Conservation (phyloP, 2,888 invertebrate genomes). For the Papilio demoleus region DNA sequence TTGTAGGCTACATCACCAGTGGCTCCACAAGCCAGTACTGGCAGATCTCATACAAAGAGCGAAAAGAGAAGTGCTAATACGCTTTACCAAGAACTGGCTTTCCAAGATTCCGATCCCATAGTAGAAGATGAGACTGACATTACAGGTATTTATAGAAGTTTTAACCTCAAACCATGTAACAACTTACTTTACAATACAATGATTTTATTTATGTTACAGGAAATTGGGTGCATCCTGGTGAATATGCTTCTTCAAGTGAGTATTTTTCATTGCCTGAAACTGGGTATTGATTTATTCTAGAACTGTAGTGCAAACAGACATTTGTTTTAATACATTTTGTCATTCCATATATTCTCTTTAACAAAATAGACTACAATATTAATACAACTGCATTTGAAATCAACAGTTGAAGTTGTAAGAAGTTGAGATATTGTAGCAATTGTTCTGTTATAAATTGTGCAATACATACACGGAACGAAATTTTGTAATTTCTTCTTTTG, state of each 20-base stretch:
- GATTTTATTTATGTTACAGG: constrained; percentile 80
- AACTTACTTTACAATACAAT: too few species aligned
- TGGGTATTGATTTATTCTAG: too few species aligned
- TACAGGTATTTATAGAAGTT: constrained; percentile 87
- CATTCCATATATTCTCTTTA: too few species aligned
- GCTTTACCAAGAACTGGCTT: constrained; percentile 96
- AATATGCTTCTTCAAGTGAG: constrained; percentile 99
- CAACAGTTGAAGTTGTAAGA: too few species aligned
- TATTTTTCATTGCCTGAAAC: constrained; percentile 27
- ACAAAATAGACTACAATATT: too few species aligned
- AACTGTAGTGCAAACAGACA: too few species aligned
- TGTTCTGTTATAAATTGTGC: constrained; percentile 19
- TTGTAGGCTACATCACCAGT: constrained; percentile 82
- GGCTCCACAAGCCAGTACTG: constrained; percentile 58
- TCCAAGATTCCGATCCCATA: constrained; percentile 93
- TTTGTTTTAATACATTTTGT: too few species aligned
- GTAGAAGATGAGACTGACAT: constrained; percentile 93
- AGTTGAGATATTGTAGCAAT: constrained; percentile 10
- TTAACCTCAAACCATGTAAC: not conserved
- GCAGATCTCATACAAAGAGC: constrained; percentile 88
- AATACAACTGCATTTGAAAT: too few species aligned
- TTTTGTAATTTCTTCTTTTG: constrained; percentile 32
- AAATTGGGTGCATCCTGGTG: constrained; percentile 99
- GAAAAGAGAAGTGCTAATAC: constrained; percentile 96
- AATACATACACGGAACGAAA: constrained; percentile 19